Evolutionary conservation across 2,888 invertebrate genomes (phyloP).

Genomic region (Pseudeuparius sepicola): DNA sequence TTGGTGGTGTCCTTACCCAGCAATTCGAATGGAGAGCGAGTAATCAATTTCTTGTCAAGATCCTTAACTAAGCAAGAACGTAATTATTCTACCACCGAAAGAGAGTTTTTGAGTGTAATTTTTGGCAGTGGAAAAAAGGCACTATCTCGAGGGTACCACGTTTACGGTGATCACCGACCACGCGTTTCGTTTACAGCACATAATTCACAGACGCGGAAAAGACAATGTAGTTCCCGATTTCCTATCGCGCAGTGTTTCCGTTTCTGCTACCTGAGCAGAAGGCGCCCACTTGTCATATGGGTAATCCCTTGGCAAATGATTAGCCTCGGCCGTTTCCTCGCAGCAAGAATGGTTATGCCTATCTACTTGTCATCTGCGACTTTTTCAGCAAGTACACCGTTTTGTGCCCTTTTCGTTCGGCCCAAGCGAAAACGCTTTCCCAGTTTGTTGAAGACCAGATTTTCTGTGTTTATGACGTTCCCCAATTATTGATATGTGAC

Average conservation of each 20-base stretch:
- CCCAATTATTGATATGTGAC: slow-evolving; percentile 1
- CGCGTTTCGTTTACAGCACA: too few relatives aligned
- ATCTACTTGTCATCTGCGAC: not conserved
- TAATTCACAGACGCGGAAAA: too few relatives aligned
- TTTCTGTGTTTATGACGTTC: slow-evolving; percentile 4
- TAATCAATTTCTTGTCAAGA: slow-evolving; percentile 20
- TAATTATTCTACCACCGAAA: too few relatives aligned
- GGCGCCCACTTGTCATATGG: too few relatives aligned
- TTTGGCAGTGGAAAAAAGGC: too few relatives aligned
- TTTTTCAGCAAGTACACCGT: not conserved
- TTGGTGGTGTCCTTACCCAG: slow-evolving; percentile 21
- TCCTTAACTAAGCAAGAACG: slow-evolving; percentile 16
- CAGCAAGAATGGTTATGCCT: not conserved
- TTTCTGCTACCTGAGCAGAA: too few relatives aligned
- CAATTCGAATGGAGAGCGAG: slow-evolving; percentile 19
- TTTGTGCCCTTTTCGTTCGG: not conserved
- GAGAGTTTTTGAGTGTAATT: too few relatives aligned
- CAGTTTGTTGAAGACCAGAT: not conserved
- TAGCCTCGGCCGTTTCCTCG: not conserved
- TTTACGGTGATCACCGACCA: too few relatives aligned
- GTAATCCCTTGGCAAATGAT: slow-evolving; percentile 1
- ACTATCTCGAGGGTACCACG: too few relatives aligned
- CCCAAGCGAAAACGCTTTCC: not conserved
- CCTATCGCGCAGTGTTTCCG: too few relatives aligned
- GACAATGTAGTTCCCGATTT: too few relatives aligned